Conservation (phyloP, 1,140 invertebrate species). For the Elysia chlorotica region DNA sequence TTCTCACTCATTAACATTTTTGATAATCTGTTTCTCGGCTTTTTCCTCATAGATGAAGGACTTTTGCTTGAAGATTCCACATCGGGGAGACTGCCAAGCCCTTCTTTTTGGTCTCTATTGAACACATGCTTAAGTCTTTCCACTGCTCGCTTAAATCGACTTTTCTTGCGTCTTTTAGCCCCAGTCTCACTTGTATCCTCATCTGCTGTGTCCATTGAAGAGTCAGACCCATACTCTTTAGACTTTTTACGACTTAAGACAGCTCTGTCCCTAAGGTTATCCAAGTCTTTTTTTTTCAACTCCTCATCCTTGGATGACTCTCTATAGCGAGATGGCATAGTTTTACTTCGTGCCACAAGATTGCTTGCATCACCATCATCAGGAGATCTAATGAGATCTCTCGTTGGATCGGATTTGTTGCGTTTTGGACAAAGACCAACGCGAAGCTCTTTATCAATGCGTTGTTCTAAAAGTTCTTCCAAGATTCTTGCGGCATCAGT, state of each 20-base stretch:
- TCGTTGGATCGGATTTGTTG: conserved; percentile 24
- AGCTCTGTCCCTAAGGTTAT: too few relatives aligned
- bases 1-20: too few relatives aligned
- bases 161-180: conserved; percentile 39
- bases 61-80: too few relatives aligned
- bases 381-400: too few relatives aligned
- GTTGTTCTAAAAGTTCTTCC: conserved; percentile 35
- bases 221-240: background rate
- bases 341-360: conserved; percentile 5
- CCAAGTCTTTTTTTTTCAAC: background rate
- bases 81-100: too few relatives aligned
- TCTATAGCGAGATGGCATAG: conserved; percentile 15
- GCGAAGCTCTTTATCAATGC: conserved; percentile 15
- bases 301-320: conserved; percentile 17
- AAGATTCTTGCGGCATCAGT: conserved; percentile 36
- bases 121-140: conserved; percentile 35
- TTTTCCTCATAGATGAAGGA: conserved; percentile 19
- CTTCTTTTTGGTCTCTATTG: conserved; percentile 26
- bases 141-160: conserved; percentile 31
- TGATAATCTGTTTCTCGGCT: conserved; percentile 17
- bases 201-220: conserved; percentile 24
- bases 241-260: too few relatives aligned
- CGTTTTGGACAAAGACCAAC: conserved; percentile 3
- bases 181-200: conserved; percentile 14
- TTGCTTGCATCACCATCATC: too few relatives aligned